Evolutionary conservation across 2,113 vertebrate genomes (phyloP), one percentile per base, ranked within the genome.

Genomic region (Xenus cinereus): DNA sequence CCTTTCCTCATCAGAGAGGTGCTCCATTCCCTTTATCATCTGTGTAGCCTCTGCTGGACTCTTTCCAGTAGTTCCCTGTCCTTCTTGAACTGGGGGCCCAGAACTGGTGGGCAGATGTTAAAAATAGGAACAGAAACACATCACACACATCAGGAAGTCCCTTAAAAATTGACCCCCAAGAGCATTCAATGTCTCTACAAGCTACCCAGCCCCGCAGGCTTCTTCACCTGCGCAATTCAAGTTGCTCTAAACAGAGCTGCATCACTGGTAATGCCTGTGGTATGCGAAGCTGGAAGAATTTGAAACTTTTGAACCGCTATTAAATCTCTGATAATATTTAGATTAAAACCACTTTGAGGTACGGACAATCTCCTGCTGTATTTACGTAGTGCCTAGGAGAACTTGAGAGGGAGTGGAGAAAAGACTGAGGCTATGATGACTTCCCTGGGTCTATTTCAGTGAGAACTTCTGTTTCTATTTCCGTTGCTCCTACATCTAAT

Each of bases 381-480:
- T 74, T 87, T 95, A 83, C 54, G 50, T n/a, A 43, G 28, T 53
- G 27, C 75, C 51, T 71, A 86, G 30, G 14, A 78, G 81, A 93
- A 75, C n/a, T 33, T 89, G 46, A 28, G 73, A 95, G 41, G 23
- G 43, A 90, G 30, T 23, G 1, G 9, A 62, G 39, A 60, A 32
- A 85, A 53, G 54, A 33, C 51, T 71, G 64, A 81, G 41, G 14
- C 14, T 80, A 8, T 62, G 67, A 71, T 0, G 5, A 74, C 41
- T 93, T 92, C 45, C 30, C 79, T 56, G 26, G 24, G n/a, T 71
- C 86, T 86, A 35, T 89, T 92, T 82, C 86, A 89, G 63, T 81
- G 54, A 81, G 46, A 93, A 90, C 66, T 96, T 79, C 84, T 81
- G 69, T 48, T 95, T 88, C 88, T 94, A 80, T 94, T 96, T 90